Evolutionary conservation across 2,888 invertebrate species (phyloP), one percentile per base, ranked within the genome.

Genomic region (Pachydiplax longipennis): DNA sequence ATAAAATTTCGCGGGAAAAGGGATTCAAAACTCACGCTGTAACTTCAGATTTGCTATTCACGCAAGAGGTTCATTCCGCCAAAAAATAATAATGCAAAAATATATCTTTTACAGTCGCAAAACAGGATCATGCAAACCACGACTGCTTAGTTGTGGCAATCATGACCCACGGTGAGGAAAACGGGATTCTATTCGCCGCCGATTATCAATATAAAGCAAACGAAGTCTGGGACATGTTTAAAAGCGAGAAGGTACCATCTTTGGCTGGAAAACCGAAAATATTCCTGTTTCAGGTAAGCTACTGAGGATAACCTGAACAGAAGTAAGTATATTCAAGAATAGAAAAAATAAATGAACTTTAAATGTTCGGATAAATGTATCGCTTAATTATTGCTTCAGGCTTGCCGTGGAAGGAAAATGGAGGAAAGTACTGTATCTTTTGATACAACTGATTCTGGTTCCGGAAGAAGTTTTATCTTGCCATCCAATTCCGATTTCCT

Each of bases 181-280:
- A 94, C 3, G 91, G 61, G 5, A 92, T 93, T 12, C 92, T 95
- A 3, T 95, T 94, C 92, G 94, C 94, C 22, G 92, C 92, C 13
- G 94, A 95, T 92, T 93, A 92, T 8, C 93, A 93, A 44, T 93
- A 94, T 82, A 92, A 92, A 87, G 92, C 94, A 12, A 94, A 94
- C 80, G 92, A 92, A 10, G 91, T 95, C 15, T 93, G 94, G 92
- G 92, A 92, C 15, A 93, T 93, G 15, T 95, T 95, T 92, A 94
- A 94, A 91, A 94, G 94, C 22, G 93, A 94, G 91, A 92, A 91
- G 12, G 95, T 95, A 92, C 93, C 93, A 25, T 92, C 93, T 31
- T 93, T 95, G n/a, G 94, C 94, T 81, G 95, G 95, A 40, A 95
- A 95, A 92, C 95, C 95, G 12, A 95, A 95, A 92, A 91, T 95